Percentiles rank a stretch among this genome's conserved stretches.
These are phyloP conservation scores for Remorina albescens DNA, from an alignment of 2,797 vertebrate species.

Conservation along the genomic window DNA sequence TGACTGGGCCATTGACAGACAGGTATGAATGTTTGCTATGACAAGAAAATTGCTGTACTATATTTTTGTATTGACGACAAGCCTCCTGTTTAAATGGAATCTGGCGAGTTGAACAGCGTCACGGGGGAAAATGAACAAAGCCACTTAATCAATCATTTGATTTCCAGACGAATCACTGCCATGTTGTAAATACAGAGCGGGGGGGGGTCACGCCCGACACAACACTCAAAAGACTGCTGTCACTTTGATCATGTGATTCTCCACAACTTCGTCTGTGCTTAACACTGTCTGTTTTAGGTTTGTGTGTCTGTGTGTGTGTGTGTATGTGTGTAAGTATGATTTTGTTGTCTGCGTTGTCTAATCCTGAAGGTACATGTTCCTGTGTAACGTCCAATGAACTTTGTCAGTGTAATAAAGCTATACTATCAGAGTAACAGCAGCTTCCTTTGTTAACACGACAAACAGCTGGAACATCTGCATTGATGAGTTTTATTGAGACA, in stretches of 20 bases:
- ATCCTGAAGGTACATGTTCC: conserved; percentile 81
- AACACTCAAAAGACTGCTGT: conserved; percentile 41
- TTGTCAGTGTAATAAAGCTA: conserved; percentile 83
- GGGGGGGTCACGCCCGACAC: conserved; percentile 3
- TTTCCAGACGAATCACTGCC: conserved; percentile 63
- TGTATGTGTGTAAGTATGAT: conserved; percentile 28
- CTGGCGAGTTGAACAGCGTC: conserved; percentile 14
- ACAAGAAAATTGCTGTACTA: conserved; percentile 79
- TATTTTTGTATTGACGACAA: conserved; percentile 76
- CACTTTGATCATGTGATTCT: conserved; percentile 45
- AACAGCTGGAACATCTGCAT: neutral
- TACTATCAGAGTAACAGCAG: conserved; percentile 49
- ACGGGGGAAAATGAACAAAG: conserved; percentile 39
- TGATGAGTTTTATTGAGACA: neutral
- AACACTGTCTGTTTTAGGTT: conserved; percentile 56
- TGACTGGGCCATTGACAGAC: conserved; percentile 66
- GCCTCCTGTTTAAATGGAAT: conserved; percentile 35
- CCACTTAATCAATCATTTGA: conserved; percentile 28
- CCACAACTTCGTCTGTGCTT: conserved; percentile 36
- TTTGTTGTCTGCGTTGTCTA: conserved; percentile 53
- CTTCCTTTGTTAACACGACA: conserved; percentile 6
- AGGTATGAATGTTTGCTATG: conserved; percentile 82
- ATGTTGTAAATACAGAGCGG: conserved; percentile 63
- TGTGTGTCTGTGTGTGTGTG: conserved; percentile 28
- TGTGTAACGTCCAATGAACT: conserved; percentile 70